Conservation (phyloP, 2,113 vertebrate genomes). For the Pteronura brasiliensis region DNA sequence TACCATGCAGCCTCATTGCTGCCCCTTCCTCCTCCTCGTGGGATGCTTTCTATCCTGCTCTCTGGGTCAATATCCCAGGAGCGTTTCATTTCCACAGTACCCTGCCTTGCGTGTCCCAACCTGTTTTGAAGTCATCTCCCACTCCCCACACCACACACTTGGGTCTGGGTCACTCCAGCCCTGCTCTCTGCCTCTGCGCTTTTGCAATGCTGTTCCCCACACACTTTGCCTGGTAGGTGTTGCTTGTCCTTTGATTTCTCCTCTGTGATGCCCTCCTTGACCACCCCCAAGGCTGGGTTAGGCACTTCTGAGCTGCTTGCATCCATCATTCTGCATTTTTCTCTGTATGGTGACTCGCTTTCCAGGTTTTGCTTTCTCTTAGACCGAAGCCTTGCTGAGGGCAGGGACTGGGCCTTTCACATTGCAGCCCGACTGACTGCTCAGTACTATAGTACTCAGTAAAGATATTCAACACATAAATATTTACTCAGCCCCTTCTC, state of each 20-base stretch:
- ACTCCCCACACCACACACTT: background rate
- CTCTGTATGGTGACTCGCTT: fast-evolving
- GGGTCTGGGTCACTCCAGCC: background rate
- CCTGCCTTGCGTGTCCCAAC: too few relatives aligned
- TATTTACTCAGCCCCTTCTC: slow-evolving; percentile 57
- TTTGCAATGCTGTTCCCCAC: background rate
- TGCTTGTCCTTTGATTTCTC: background rate
- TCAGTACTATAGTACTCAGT: background rate
- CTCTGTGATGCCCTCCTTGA: background rate
- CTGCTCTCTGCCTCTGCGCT: background rate
- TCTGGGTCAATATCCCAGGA: fast-evolving
- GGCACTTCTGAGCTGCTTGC: background rate
- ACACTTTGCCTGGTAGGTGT: too few relatives aligned
- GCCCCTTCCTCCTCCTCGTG: background rate
- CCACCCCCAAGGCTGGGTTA: background rate
- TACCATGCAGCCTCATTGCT: background rate
- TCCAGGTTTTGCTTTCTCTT: background rate
- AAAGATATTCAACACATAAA: slow-evolving; percentile 4
- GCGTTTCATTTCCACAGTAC: background rate
- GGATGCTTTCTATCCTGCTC: background rate
- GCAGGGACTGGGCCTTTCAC: background rate
- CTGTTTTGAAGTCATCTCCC: too few relatives aligned
- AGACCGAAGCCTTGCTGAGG: background rate
- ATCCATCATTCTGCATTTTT: too few relatives aligned
- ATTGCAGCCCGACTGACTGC: background rate